phyloP scores from a whole-genome alignment of 2,888 invertebrate genomes.

The Rhamnusium bicolor region DNA sequence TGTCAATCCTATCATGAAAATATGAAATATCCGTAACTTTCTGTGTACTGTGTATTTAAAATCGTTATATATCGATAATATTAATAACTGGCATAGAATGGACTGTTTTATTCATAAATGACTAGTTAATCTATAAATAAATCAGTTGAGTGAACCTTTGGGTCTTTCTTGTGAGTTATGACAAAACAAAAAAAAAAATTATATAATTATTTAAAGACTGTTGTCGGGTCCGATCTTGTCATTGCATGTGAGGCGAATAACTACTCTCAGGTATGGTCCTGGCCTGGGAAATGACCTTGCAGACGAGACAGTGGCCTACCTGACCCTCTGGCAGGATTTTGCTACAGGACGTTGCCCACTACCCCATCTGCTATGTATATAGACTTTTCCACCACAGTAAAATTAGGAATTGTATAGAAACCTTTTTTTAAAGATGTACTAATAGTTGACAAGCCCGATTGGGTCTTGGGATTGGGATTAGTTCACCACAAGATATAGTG shows the following conservation, averaged over 20 bases:
- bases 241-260: slow-evolving; percentile 51
- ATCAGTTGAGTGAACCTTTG: slow-evolving; percentile 22
- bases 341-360: slow-evolving; percentile 54
- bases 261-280: slow-evolving; percentile 50
- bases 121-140: not conserved
- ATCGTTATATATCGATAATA: too few species aligned
- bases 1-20: too few species aligned
- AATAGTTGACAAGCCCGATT: too few species aligned
- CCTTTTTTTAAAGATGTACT: too few species aligned
- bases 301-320: slow-evolving; percentile 57
- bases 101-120: too few species aligned
- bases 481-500: too few species aligned
- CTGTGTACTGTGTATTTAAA: too few species aligned
- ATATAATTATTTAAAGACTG: slow-evolving; percentile 26
- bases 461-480: too few species aligned
- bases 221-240: slow-evolving; percentile 30
- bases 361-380: slow-evolving; percentile 41
- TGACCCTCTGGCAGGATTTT: slow-evolving; percentile 46
- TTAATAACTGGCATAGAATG: too few species aligned
- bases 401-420: not conserved
- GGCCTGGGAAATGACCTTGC: slow-evolving; percentile 57
- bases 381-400: slow-evolving; percentile 29
- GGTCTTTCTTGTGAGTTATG: not conserved
- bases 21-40: too few species aligned
- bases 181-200: not conserved